Evolutionary conservation across 2,797 vertebrate genomes (phyloP).

Genomic region (Falco naumanni): DNA sequence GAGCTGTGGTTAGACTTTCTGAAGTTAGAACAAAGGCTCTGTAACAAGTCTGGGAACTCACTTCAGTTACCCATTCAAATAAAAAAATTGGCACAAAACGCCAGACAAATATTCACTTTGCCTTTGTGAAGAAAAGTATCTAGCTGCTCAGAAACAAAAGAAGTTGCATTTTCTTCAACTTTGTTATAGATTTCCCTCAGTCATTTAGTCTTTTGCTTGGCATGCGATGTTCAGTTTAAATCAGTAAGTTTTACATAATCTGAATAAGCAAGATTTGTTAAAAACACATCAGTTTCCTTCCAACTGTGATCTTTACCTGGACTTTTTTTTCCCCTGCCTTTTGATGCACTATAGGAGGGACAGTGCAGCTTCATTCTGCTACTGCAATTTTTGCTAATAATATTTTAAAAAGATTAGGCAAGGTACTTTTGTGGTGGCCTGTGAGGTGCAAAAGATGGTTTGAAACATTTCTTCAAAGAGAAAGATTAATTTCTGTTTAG

Average conservation of each 20-base stretch:
- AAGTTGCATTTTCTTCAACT: not conserved
- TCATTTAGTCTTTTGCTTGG: not conserved
- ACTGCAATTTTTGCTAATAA: not conserved
- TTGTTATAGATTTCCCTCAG: not conserved
- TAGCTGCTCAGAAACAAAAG: not conserved
- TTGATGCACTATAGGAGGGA: not conserved
- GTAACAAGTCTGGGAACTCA: not conserved
- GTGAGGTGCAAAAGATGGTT: not conserved
- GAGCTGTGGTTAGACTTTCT: slow-evolving; percentile 1
- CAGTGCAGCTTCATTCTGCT: not conserved
- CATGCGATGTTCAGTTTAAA: not conserved
- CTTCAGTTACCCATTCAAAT: not conserved
- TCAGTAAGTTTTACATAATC: not conserved
- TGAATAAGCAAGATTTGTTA: not conserved
- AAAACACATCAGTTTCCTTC: not conserved
- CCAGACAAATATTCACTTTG: not conserved
- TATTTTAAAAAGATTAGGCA: not conserved
- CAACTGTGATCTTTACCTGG: not conserved
- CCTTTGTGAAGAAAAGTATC: not conserved
- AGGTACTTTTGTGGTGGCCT: not conserved
- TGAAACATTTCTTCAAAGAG: not conserved
- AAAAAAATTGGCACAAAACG: not conserved
- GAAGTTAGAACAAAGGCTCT: not conserved
- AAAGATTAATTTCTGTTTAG: not conserved
- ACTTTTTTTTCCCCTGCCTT: not conserved